A percentile compares a stretch with the other conserved stretches of the same genome.
Conservation (phyloP, 2,113 vertebrate genomes). For the Rhinoptilus africanus region DNA sequence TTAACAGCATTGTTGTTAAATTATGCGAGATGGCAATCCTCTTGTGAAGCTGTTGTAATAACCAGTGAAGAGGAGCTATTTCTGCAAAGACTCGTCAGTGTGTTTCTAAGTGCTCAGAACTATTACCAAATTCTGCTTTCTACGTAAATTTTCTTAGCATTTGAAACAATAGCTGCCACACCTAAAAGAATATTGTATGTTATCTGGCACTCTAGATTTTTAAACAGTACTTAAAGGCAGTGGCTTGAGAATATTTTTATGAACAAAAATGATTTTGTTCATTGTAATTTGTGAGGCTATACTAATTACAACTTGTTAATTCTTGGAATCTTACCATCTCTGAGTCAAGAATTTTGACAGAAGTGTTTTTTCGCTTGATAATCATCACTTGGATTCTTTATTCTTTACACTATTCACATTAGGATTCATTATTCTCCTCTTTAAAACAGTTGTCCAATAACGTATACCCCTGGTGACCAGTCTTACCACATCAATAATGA, state of each 20-base stretch:
- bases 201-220: not conserved
- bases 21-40: conserved; percentile 28
- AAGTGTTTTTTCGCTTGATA: not conserved
- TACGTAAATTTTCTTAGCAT: not conserved
- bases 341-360: not conserved
- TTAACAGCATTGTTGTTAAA: not conserved
- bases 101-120: not conserved
- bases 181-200: not conserved
- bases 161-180: not conserved
- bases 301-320: not conserved
- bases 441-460: not conserved
- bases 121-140: not conserved
- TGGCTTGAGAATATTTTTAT: not conserved
- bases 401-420: not conserved
- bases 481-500: not conserved
- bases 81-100: not conserved
- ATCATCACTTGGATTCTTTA: not conserved
- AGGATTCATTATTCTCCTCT: not conserved
- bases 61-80: conserved; percentile 27
- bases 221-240: not conserved
- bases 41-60: not conserved
- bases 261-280: not conserved
- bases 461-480: not conserved
- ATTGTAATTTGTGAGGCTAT: not conserved
- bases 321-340: not conserved